Evolutionary conservation across 2,113 vertebrate genomes (phyloP).

Genomic region (Marmota flaviventris): DNA sequence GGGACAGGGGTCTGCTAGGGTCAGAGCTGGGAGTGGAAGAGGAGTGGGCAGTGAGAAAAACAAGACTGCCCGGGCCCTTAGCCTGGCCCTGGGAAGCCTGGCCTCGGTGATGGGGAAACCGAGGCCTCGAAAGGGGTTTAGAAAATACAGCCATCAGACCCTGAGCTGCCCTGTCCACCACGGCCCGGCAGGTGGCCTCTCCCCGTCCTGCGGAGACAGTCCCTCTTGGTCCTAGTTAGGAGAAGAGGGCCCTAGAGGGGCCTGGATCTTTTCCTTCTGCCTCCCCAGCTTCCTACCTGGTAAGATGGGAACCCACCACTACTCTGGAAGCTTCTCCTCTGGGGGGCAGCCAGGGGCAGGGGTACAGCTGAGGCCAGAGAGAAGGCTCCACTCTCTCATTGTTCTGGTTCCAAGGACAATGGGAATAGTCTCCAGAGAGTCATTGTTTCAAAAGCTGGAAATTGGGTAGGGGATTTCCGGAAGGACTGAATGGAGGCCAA

Average conservation of each 20-base stretch:
- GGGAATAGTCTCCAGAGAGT: conserved; percentile 60
- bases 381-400: conserved; percentile 60
- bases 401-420: conserved; percentile 74
- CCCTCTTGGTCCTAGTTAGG: neutral
- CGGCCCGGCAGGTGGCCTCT: neutral
- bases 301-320: neutral
- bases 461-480: conserved; percentile 80
- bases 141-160: neutral
- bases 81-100: neutral
- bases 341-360: neutral
- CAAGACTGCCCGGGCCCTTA: neutral
- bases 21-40: conserved; percentile 23
- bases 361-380: conserved; percentile 71
- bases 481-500: conserved; percentile 72
- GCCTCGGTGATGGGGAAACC: neutral
- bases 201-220: neutral
- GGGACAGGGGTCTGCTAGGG: conserved; percentile 45
- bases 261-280: neutral
- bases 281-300: neutral
- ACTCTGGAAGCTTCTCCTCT: neutral
- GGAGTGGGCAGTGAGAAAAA: neutral
- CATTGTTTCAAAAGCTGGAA: conserved; percentile 78
- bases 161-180: neutral
- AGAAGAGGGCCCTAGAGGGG: neutral
- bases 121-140: neutral